phyloP scores from a whole-genome alignment of 2,888 invertebrate genomes.

The Invenusta paracnida region DNA sequence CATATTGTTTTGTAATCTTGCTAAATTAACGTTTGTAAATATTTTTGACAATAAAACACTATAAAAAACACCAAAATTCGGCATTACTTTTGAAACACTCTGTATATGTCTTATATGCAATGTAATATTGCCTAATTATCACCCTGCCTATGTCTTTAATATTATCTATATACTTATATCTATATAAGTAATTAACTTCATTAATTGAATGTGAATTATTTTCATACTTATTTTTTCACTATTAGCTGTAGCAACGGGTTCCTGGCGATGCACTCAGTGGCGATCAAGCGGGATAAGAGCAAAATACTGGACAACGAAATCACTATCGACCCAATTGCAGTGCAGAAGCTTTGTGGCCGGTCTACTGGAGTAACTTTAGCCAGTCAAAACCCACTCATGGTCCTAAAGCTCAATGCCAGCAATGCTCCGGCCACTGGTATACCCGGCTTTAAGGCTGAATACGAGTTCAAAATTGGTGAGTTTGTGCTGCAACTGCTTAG shows the following conservation, averaged over 20 bases:
- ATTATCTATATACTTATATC: too few species aligned
- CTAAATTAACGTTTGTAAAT: too few species aligned
- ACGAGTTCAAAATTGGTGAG: not conserved
- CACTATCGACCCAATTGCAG: not conserved
- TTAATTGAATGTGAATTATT: not conserved
- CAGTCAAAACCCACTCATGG: not conserved
- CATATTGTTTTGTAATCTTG: too few species aligned
- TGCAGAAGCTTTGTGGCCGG: not conserved
- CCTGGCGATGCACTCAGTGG: not conserved
- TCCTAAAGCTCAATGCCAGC: not conserved
- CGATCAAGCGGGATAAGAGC: not conserved
- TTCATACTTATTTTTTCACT: not conserved
- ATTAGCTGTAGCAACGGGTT: not conserved
- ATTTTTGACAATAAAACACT: too few species aligned
- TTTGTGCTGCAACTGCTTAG: too few species aligned
- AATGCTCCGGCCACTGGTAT: not conserved
- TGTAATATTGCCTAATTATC: too few species aligned
- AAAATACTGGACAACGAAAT: not conserved
- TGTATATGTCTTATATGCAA: too few species aligned
- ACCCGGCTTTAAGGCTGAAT: not conserved
- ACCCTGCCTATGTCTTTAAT: too few species aligned
- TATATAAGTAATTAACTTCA: too few species aligned
- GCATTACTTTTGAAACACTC: too few species aligned
- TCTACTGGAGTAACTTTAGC: not conserved
- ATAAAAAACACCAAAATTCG: too few species aligned